A percentile compares a stretch with the other conserved stretches of the same genome.
phyloP scores from a whole-genome alignment of 2,113 vertebrate genomes.

The Lepus americanus region DNA sequence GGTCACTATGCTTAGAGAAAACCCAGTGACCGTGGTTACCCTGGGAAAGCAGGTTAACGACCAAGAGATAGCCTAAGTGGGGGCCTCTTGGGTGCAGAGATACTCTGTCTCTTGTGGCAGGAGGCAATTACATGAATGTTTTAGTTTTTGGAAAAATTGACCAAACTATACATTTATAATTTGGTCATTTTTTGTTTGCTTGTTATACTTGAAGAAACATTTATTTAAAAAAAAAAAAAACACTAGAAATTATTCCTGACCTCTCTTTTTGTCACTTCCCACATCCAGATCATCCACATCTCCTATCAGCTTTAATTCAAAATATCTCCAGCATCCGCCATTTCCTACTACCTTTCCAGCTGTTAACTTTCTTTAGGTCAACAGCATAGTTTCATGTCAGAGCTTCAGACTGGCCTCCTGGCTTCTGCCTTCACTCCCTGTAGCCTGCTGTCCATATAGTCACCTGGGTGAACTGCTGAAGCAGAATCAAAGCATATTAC shows the following conservation, averaged over 20 bases:
- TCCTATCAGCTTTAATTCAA: conserved; percentile 3
- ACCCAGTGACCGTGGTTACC: not conserved
- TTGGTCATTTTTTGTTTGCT: not conserved
- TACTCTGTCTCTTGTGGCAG: not conserved
- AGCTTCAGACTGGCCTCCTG: not conserved
- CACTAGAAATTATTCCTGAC: conserved; percentile 6
- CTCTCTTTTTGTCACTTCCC: conserved; percentile 7
- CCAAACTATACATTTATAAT: not conserved
- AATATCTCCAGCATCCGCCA: not conserved
- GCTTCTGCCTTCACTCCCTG: not conserved
- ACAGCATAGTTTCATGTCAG: not conserved
- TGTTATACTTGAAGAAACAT: not conserved
- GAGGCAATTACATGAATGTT: not conserved
- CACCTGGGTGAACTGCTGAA: not conserved
- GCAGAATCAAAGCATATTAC: not conserved
- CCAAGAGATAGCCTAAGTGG: not conserved
- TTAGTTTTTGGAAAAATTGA: conserved; percentile 6
- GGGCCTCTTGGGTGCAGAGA: not conserved
- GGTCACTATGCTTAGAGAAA: not conserved
- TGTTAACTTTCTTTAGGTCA: not conserved
- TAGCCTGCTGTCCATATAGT: not conserved
- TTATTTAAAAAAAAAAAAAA: not conserved
- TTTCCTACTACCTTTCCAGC: not conserved
- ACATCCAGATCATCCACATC: conserved; percentile 13
- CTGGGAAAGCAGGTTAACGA: not conserved